These are phyloP conservation scores for Drosophila lutescens DNA, from an alignment of 2,888 invertebrate genomes.

Conservation along the genomic window DNA sequence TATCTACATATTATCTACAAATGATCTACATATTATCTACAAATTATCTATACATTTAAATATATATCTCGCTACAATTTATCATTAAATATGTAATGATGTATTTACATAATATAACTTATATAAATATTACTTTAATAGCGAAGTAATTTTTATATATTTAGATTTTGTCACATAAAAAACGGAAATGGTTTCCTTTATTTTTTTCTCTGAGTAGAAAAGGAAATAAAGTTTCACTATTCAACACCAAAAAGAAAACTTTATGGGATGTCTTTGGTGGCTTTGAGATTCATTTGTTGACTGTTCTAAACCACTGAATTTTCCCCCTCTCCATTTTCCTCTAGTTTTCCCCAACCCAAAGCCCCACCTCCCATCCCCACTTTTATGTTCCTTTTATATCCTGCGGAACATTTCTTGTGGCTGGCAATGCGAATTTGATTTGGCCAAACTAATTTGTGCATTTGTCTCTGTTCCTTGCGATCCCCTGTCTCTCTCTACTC, in stretches of 20 bases:
- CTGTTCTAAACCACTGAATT: slow-evolving; percentile 8
- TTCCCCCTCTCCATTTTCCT: neutral
- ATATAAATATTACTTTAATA: no score
- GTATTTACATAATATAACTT: no score
- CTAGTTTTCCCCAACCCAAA: slow-evolving; percentile 7
- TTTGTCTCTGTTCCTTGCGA: slow-evolving; percentile 24
- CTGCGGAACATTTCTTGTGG: slow-evolving; percentile 47
- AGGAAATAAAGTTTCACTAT: slow-evolving; percentile 1
- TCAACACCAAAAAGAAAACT: neutral
- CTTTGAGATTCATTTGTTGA: slow-evolving; percentile 20
- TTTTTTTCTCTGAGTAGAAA: neutral
- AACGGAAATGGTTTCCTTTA: neutral
- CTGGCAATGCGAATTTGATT: slow-evolving; percentile 49
- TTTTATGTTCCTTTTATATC: slow-evolving; percentile 1
- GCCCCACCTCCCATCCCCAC: neutral
- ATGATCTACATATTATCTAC: no score
- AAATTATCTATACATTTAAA: no score
- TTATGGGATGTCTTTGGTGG: neutral
- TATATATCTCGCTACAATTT: no score
- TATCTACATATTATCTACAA: no score
- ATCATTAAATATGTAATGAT: no score
- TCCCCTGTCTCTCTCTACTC: slow-evolving; percentile 3
- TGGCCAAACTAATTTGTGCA: slow-evolving; percentile 47
- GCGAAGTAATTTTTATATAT: no score
- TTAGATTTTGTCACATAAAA: no score